Evolutionary conservation across 1,140 invertebrate species (phyloP).

Genomic region (Coelopa frigida): DNA sequence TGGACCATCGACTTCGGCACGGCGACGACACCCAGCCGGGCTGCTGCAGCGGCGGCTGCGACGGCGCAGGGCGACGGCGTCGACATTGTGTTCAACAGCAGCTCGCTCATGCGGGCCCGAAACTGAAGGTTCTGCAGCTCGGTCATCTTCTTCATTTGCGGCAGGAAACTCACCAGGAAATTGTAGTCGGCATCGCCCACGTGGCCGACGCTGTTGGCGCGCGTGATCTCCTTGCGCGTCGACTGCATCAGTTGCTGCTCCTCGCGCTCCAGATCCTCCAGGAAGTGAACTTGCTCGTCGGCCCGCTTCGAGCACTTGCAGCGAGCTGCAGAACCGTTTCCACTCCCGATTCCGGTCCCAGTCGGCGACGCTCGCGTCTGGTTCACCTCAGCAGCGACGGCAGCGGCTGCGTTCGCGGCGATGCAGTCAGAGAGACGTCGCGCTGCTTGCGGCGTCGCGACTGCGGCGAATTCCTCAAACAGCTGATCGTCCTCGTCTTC

Average conservation of each 20-base stretch:
- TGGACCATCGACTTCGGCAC: too few relatives aligned
- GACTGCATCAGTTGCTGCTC: conserved; percentile 39
- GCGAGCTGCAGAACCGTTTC: conserved; percentile 1
- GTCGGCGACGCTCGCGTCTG: not conserved
- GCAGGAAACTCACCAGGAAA: conserved; percentile 38
- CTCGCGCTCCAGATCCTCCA: conserved; percentile 30
- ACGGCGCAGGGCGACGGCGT: not conserved
- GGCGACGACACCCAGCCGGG: too few relatives aligned
- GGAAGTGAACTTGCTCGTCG: conserved; percentile 36
- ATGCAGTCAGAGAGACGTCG: conserved; percentile 31
- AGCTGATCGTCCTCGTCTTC: conserved; percentile 14
- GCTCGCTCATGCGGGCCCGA: conserved; percentile 36
- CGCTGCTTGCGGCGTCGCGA: conserved; percentile 32
- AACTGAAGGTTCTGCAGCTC: conserved; percentile 34
- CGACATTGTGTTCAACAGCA: conserved; percentile 32
- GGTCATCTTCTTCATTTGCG: conserved; percentile 39
- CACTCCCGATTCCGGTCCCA: not conserved
- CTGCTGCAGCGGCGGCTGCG: too few relatives aligned
- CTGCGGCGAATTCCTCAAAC: conserved; percentile 25
- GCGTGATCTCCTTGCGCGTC: conserved; percentile 31
- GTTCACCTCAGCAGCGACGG: not conserved
- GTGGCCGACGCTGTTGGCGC: conserved; percentile 30
- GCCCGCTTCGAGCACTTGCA: conserved; percentile 36
- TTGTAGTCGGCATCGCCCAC: conserved; percentile 40
- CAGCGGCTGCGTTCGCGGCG: conserved; percentile 18